These are phyloP conservation scores for Mormyrus hasselquistii DNA, from an alignment of 2,797 vertebrate species.

Conservation along the genomic window DNA sequence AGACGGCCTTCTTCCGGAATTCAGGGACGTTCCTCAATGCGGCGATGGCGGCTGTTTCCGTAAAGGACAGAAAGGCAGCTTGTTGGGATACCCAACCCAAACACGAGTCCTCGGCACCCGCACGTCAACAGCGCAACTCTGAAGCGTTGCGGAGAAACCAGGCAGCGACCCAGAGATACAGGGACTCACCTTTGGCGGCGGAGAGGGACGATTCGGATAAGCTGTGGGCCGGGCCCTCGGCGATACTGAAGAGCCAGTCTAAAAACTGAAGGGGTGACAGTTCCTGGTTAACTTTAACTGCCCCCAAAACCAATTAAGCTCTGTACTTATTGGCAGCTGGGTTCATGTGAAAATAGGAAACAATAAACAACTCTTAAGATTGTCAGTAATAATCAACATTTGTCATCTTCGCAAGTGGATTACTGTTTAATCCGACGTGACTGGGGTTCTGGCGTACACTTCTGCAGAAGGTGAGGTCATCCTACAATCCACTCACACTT, in stretches of 20 bases:
- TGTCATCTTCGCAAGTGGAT: background rate
- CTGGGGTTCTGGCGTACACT: background rate
- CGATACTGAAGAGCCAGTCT: conserved; percentile 83
- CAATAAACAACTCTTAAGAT: background rate
- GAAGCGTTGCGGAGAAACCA: background rate
- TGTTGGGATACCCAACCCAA: background rate
- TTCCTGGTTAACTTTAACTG: background rate
- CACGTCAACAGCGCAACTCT: background rate
- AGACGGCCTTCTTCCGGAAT: conserved; percentile 86
- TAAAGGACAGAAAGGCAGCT: background rate
- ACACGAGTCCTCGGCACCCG: background rate
- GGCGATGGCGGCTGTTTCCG: conserved; percentile 66
- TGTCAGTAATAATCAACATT: background rate
- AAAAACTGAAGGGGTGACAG: conserved; percentile 69
- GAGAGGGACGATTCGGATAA: conserved; percentile 59
- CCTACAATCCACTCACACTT: background rate
- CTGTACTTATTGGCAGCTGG: background rate
- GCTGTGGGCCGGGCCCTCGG: conserved; percentile 64
- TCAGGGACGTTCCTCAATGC: conserved; percentile 70
- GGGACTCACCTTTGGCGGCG: conserved; percentile 63
- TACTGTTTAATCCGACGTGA: background rate
- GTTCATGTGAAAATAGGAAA: background rate
- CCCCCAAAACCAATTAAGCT: background rate
- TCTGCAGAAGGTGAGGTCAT: background rate
- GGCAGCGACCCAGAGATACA: conserved; percentile 11